Base-by-base conservation (phyloP, 1,140 invertebrate species). In the Aphelenchoides besseyi region DNA sequence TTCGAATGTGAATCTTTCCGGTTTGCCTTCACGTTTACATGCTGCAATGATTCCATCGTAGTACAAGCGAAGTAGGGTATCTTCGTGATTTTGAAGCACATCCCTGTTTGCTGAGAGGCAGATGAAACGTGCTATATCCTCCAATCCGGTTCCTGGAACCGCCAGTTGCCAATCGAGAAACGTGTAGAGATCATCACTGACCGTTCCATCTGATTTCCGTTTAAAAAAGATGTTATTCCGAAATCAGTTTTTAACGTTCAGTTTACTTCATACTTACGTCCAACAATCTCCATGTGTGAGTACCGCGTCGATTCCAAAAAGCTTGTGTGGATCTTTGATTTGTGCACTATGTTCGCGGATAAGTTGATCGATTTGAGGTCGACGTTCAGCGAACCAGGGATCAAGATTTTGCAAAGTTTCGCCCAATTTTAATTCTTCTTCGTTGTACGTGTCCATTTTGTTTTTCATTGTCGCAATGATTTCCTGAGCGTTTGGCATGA, bases 221-320 rank as follows among this genome's bases (percentile, higher is more conserved):
- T 59, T 18, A 33, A 59, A 59, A 23, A 59, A 59, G 55, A 59
- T 59, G 55, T 59, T 59, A 33, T 59, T 59, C 18, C 32, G 41
- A 48, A 48, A 23, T 23, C 12, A 48, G 41, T 12, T 12, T 16
- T 48, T 16, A 48, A 48, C 12, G 41, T 12, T 23, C 12, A 23
- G 41, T 48, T 12, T 16, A 48, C 12, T 12, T 12, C 12, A 48
- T 12, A 48, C 12, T 23, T 12, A 48, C 12, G 41, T 18, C 55
- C 55, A 59, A 28, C 5, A 12, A 59, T 59, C 55, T 28, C 55
- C 55, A 23, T 59, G 55, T 29, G 55, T 8, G 5, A 59, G 18
- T 8, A 59, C 5, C 12, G 5, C 26, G 12, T 5, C 5, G 5
- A 59, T 5, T 28, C 55, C 55, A 33, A 59, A 59, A 8, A 5